These are phyloP conservation scores for Pteruthius melanotis DNA, from an alignment of 2,113 vertebrate species.

Conservation along the genomic window DNA sequence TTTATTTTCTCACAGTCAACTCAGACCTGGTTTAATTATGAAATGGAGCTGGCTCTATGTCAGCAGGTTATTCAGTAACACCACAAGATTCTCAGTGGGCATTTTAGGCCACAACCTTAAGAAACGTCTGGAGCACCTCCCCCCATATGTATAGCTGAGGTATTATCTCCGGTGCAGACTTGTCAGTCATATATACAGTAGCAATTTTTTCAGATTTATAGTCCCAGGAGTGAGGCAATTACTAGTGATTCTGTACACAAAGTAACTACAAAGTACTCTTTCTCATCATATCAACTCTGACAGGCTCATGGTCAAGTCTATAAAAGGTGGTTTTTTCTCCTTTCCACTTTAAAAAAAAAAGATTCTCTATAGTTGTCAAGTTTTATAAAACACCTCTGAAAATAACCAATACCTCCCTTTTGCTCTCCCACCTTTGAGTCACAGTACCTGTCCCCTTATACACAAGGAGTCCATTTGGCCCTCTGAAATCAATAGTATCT, in stretches of 20 bases:
- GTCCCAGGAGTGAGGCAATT: not conserved
- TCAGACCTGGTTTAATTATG: not conserved
- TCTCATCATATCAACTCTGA: not conserved
- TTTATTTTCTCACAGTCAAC: not conserved
- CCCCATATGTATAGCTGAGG: not conserved
- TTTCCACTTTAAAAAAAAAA: not conserved
- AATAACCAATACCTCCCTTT: not conserved
- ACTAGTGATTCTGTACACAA: not conserved
- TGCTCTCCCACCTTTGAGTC: not conserved
- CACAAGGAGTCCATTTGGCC: constrained; percentile 85
- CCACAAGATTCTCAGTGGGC: not conserved
- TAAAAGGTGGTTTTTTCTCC: not conserved
- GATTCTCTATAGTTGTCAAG: not conserved
- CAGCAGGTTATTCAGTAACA: not conserved
- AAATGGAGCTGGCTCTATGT: not conserved
- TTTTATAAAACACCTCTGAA: not conserved
- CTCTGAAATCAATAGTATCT: constrained; percentile 86
- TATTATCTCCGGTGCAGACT: not conserved
- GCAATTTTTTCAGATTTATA: not conserved
- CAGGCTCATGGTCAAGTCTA: not conserved
- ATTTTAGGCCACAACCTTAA: not conserved
- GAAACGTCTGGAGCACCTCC: not conserved
- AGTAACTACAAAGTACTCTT: not conserved
- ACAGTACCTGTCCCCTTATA: constrained; percentile 81
- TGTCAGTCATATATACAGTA: not conserved